Conservation (phyloP, 2,888 invertebrate species). For the Germaria angustata region DNA sequence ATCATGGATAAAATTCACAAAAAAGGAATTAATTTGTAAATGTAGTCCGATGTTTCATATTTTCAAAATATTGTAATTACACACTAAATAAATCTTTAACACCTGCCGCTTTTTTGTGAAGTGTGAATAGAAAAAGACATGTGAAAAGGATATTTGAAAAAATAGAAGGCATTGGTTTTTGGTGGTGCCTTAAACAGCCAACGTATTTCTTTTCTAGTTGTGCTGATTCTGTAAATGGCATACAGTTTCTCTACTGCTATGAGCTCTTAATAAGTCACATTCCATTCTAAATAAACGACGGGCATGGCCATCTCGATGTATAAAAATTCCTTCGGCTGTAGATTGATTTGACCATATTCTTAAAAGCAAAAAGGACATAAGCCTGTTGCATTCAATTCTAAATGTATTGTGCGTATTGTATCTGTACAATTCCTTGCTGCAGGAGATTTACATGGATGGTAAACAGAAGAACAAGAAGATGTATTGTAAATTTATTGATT, state of each 20-base stretch:
- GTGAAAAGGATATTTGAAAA: neutral
- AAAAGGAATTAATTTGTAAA: too few relatives aligned
- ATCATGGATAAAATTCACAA: too few relatives aligned
- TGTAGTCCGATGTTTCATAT: too few relatives aligned
- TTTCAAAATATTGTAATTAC: neutral
- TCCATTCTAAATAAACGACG: conserved; percentile 47
- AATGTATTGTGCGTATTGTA: conserved; percentile 27
- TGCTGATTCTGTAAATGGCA: neutral
- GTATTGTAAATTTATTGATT: conserved; percentile 9
- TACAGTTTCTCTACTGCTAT: conserved; percentile 40
- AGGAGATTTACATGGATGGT: neutral
- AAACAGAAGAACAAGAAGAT: neutral
- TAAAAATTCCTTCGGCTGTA: conserved; percentile 48
- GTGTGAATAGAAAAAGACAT: neutral
- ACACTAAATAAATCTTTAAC: too few relatives aligned
- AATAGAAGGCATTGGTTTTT: too few relatives aligned
- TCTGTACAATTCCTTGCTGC: conserved; percentile 45
- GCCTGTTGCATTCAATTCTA: conserved; percentile 41
- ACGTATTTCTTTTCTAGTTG: neutral
- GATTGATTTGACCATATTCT: conserved; percentile 46
- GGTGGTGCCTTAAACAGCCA: too few relatives aligned
- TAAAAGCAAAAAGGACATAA: conserved; percentile 39
- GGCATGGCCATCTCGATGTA: conserved; percentile 42
- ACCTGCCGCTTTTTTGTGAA: too few relatives aligned
- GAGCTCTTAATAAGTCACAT: conserved; percentile 54